Percentiles rank a stretch among this genome's conserved stretches.
These are phyloP conservation scores for Halcyon malimbica DNA, from an alignment of 2,113 vertebrate genomes.

Conservation along the genomic window DNA sequence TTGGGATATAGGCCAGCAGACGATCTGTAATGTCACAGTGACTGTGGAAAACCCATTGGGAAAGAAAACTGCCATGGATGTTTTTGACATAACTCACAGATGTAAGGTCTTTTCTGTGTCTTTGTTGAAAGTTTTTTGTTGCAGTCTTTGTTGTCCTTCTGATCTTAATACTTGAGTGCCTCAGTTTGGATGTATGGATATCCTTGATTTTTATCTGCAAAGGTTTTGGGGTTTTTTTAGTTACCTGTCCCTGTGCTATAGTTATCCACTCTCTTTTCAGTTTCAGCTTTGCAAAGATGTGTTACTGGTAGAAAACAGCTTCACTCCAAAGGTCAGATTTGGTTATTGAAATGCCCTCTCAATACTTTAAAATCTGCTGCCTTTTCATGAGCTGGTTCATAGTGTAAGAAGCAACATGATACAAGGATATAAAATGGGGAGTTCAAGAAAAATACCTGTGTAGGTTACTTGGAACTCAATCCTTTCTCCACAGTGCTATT, in stretches of 20 bases:
- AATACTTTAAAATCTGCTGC: not conserved
- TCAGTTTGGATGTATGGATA: not conserved
- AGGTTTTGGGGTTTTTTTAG: not conserved
- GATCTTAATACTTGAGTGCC: not conserved
- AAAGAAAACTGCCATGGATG: constrained; percentile 15
- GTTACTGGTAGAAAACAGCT: not conserved
- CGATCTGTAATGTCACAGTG: constrained; percentile 69
- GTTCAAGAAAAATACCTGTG: not conserved
- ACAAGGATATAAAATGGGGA: not conserved
- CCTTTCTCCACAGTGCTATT: not conserved
- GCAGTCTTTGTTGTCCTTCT: not conserved
- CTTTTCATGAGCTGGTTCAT: not conserved
- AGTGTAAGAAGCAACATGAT: not conserved
- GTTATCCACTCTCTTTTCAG: not conserved
- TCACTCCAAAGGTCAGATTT: not conserved
- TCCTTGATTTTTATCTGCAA: not conserved
- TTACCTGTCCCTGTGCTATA: not conserved
- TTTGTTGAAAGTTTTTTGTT: not conserved
- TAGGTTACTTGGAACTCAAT: not conserved
- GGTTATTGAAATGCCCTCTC: not conserved
- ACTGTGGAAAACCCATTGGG: constrained; percentile 68
- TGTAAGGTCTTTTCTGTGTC: constrained; percentile 57
- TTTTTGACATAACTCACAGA: constrained; percentile 65
- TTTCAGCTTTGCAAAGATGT: not conserved
- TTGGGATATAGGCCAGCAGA: constrained; percentile 59